Conservation (phyloP, 2,113 vertebrate species). For the Lamprotornis superbus region DNA sequence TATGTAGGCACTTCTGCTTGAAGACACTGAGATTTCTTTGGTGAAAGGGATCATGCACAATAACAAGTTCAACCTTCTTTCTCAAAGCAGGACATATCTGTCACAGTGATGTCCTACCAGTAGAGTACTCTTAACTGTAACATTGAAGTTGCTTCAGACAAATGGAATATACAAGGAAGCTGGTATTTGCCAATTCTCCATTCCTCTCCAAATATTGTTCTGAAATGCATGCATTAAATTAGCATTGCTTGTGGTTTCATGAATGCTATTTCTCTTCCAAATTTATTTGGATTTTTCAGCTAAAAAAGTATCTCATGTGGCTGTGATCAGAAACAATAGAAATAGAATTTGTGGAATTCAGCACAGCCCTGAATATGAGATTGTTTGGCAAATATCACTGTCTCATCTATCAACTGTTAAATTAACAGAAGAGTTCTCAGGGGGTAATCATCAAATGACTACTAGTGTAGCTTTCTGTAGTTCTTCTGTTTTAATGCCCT, state of each 20-base stretch:
- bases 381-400: slow-evolving; percentile 43
- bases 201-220: slow-evolving; percentile 29
- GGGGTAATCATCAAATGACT: slow-evolving; percentile 6
- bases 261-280: slow-evolving; percentile 31
- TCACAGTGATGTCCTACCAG: background rate
- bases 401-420: slow-evolving; percentile 45
- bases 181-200: background rate
- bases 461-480: background rate
- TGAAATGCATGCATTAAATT: slow-evolving; percentile 51
- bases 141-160: background rate
- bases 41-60: background rate
- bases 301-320: background rate
- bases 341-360: slow-evolving; percentile 4
- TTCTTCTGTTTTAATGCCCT: slow-evolving; percentile 32
- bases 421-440: slow-evolving; percentile 45
- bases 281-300: slow-evolving; percentile 33
- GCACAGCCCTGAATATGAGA: slow-evolving; percentile 1
- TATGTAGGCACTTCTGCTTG: background rate
- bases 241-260: slow-evolving; percentile 13
- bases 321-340: slow-evolving; percentile 20
- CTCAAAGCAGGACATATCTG: background rate
- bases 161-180: background rate
- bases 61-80: background rate
- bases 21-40: background rate
- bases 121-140: background rate